A percentile compares a stretch with the other conserved stretches of the same genome.
Conservation (phyloP, 1,140 invertebrate species). For the Pseudomyrmex sp. region DNA sequence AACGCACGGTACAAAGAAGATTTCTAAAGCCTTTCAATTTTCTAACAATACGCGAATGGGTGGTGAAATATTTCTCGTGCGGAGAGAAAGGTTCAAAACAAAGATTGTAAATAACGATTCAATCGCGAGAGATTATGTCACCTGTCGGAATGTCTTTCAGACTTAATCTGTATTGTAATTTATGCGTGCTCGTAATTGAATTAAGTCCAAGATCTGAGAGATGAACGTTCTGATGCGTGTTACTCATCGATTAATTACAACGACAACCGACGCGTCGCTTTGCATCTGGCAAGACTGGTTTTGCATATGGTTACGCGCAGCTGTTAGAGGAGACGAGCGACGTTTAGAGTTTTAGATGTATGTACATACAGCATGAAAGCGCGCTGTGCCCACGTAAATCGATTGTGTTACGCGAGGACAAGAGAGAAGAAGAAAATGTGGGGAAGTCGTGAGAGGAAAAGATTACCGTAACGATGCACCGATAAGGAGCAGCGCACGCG, state of each 20-base stretch:
- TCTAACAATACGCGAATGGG: not conserved
- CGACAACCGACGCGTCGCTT: constrained; percentile 16
- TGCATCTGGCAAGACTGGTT: constrained; percentile 42
- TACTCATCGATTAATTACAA: constrained; percentile 60
- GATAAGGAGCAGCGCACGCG: constrained; percentile 65
- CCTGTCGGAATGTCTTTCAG: not conserved
- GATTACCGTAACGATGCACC: constrained; percentile 49
- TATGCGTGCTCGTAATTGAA: not conserved
- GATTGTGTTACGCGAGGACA: not conserved
- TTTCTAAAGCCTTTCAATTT: constrained; percentile 9
- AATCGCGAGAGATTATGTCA: constrained; percentile 15
- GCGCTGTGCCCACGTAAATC: not conserved
- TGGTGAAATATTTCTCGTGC: not conserved
- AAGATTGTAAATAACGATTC: constrained; percentile 12
- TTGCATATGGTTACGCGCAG: constrained; percentile 40
- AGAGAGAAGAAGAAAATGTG: not conserved
- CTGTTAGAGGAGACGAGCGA: constrained; percentile 27
- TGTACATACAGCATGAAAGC: constrained; percentile 15
- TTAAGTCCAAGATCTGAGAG: constrained; percentile 14
- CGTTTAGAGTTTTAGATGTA: constrained; percentile 9
- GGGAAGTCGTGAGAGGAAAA: constrained; percentile 37
- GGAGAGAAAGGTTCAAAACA: not conserved
- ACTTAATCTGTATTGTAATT: constrained; percentile 13
- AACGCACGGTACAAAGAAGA: not conserved
- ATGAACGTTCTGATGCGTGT: not conserved